These are phyloP conservation scores for Chironomus riparius DNA, from an alignment of 2,888 invertebrate genomes.

Conservation along the genomic window DNA sequence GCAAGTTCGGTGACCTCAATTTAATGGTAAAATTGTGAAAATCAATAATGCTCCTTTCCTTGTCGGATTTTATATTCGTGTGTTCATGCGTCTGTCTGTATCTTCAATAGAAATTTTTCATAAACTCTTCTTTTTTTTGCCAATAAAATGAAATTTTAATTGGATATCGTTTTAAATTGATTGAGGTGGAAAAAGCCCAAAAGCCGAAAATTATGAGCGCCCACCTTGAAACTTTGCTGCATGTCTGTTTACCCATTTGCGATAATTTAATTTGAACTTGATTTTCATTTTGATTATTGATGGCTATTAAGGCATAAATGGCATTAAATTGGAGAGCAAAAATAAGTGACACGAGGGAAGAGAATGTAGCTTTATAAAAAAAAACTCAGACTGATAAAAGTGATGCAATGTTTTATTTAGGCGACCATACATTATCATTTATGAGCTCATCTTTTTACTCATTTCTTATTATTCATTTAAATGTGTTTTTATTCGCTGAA, in stretches of 20 bases:
- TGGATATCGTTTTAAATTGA: not conserved
- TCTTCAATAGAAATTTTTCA: not conserved
- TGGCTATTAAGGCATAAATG: not conserved
- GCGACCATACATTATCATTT: not conserved
- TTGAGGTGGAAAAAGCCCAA: not conserved
- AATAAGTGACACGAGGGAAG: no score
- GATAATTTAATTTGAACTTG: not conserved
- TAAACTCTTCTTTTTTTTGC: no score
- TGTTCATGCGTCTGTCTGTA: conserved; percentile 25
- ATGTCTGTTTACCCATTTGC: not conserved
- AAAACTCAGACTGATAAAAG: not conserved
- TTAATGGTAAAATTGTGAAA: not conserved
- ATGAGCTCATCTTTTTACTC: not conserved
- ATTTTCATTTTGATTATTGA: not conserved
- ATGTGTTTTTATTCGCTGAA: no score
- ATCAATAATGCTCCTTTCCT: conserved; percentile 4
- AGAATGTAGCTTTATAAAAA: no score
- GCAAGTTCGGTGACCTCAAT: conserved; percentile 22
- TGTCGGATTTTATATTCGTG: not conserved
- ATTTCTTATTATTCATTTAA: not conserved
- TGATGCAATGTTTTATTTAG: not conserved
- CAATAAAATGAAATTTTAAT: not conserved
- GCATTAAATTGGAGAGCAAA: no score
- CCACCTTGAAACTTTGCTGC: not conserved
- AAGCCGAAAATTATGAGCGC: not conserved